These are phyloP conservation scores for Leptura quadrifasciata DNA, from an alignment of 2,888 invertebrate species.

Conservation along the genomic window DNA sequence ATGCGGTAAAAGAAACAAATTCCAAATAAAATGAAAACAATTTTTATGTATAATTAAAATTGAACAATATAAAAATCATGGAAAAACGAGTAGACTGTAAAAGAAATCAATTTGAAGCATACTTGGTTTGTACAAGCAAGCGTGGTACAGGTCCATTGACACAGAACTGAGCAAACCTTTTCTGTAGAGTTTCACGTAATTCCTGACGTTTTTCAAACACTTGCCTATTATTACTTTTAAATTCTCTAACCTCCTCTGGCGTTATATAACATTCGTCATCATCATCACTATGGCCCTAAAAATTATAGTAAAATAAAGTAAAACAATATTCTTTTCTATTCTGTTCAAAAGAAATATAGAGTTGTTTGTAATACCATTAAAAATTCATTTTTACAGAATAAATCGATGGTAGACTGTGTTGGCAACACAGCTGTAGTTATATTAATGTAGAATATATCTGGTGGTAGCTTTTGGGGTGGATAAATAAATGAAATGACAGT, in stretches of 20 bases:
- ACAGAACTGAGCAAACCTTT: constrained; percentile 89
- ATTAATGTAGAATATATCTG: too few species aligned
- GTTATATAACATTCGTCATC: constrained; percentile 87
- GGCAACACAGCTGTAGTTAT: too few species aligned
- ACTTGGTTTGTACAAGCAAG: constrained; percentile 70
- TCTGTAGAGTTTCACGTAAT: constrained; percentile 86
- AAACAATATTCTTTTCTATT: background rate
- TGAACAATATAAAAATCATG: constrained; percentile 56
- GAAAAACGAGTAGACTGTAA: constrained; percentile 53
- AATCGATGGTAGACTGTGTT: too few species aligned
- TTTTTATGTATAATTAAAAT: constrained; percentile 55
- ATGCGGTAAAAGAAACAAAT: constrained; percentile 48
- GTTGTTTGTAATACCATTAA: too few species aligned
- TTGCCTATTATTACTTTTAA: constrained; percentile 86
- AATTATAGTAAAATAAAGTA: constrained; percentile 47
- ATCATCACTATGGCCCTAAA: constrained; percentile 86
- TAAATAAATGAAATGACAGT: too few species aligned
- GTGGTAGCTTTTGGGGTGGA: too few species aligned
- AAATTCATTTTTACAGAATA: too few species aligned
- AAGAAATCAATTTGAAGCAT: constrained; percentile 69
- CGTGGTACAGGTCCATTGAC: constrained; percentile 75
- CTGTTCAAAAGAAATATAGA: too few species aligned
- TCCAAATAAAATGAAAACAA: constrained; percentile 46
- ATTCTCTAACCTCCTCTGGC: constrained; percentile 90
- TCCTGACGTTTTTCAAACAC: constrained; percentile 88